phyloP scores from a whole-genome alignment of 2,797 vertebrate species.

The Sternarchorhynchus goeldii region DNA sequence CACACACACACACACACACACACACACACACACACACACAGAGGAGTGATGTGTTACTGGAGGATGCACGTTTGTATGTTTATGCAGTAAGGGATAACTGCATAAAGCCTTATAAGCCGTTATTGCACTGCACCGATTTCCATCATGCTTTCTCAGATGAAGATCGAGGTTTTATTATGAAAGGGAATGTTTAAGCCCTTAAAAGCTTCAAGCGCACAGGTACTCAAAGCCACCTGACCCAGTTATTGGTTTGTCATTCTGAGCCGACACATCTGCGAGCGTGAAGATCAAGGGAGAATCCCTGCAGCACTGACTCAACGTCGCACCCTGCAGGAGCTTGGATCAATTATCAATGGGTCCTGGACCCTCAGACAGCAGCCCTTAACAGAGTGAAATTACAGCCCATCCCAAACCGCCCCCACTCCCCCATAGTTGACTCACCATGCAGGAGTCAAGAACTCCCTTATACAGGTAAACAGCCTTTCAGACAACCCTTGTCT shows the following conservation, averaged over 20 bases:
- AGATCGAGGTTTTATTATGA: background rate
- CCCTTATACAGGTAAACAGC: background rate
- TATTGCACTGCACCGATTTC: background rate
- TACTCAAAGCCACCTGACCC: background rate
- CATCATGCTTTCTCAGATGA: background rate
- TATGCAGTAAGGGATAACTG: too few species aligned
- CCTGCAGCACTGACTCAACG: slow-evolving; percentile 21
- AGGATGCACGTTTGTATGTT: too few species aligned
- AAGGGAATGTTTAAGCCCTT: background rate
- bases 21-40: background rate
- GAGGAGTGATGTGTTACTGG: too few species aligned
- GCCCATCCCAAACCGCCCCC: too few species aligned
- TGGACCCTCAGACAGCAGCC: background rate
- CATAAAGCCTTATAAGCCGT: too few species aligned
- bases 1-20: slow-evolving; percentile 32
- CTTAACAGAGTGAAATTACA: too few species aligned
- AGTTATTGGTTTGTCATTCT: background rate
- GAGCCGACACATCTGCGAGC: background rate
- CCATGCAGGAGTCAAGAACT: too few species aligned
- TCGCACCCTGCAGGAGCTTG: slow-evolving; percentile 56
- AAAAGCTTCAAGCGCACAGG: background rate
- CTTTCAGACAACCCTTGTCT: background rate
- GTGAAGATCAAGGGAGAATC: background rate
- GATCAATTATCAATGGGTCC: background rate
- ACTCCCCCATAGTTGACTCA: background rate